Evolutionary conservation across 2,797 vertebrate genomes (phyloP).

Genomic region (Crenichthys baileyi): DNA sequence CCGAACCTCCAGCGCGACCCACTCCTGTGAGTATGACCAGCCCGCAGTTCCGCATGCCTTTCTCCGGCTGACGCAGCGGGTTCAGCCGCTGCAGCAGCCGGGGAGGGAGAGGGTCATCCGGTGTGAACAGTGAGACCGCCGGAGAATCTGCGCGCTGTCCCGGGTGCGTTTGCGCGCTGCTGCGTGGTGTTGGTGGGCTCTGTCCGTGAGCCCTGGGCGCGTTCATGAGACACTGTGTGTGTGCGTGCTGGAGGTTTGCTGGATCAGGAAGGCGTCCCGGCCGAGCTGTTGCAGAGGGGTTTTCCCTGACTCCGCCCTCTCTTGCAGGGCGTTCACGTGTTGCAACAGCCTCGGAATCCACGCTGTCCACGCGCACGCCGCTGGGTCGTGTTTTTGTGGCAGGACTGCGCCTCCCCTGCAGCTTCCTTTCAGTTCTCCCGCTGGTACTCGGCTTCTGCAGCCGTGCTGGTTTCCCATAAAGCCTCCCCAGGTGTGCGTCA

Average conservation of each 20-base stretch:
- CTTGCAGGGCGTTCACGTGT: slow-evolving; percentile 79
- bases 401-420: slow-evolving; percentile 1
- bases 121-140: slow-evolving; percentile 39
- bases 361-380: slow-evolving; percentile 59
- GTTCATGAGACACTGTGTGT: background rate
- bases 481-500: slow-evolving; percentile 12
- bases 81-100: slow-evolving; percentile 20
- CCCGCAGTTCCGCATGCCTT: background rate
- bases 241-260: slow-evolving; percentile 26
- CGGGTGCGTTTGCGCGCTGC: background rate
- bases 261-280: slow-evolving; percentile 52
- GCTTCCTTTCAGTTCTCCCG: background rate
- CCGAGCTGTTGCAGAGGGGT: slow-evolving; percentile 89
- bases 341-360: slow-evolving; percentile 63
- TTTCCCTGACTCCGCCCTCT: slow-evolving; percentile 95
- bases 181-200: background rate
- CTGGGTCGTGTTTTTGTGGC: background rate
- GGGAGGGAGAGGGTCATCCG: slow-evolving; percentile 32
- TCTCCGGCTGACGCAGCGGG: background rate
- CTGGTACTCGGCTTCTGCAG: too few relatives aligned
- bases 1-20: slow-evolving; percentile 57
- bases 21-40: slow-evolving; percentile 75
- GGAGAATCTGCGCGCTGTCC: background rate
- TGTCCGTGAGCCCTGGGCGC: background rate
- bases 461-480: background rate